These are phyloP conservation scores for Colletes latitarsis DNA, from an alignment of 1,140 invertebrate genomes.

Conservation along the genomic window DNA sequence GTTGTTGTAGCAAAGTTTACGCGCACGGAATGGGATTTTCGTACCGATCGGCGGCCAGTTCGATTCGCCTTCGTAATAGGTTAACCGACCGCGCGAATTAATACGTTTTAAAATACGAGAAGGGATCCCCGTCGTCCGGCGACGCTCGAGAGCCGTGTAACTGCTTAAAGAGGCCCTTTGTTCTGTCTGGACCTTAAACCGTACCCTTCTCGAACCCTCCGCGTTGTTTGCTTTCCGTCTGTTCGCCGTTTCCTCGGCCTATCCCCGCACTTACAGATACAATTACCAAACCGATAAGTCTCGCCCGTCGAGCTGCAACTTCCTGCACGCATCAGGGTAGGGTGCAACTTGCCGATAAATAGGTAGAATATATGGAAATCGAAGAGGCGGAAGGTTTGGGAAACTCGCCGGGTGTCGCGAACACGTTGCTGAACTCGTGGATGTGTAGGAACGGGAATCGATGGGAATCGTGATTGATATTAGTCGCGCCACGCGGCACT, in stretches of 20 bases:
- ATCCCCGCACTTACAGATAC: background rate
- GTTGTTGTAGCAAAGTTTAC: background rate
- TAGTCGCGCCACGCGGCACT: slow-evolving; percentile 76
- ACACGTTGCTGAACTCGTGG: background rate
- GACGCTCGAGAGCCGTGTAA: slow-evolving; percentile 10
- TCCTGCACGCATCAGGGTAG: no score
- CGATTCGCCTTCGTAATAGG: background rate
- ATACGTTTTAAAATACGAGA: background rate
- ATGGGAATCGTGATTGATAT: slow-evolving; percentile 79
- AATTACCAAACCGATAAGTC: slow-evolving; percentile 15
- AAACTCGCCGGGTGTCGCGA: no score
- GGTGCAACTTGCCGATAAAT: no score
- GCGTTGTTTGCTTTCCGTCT: slow-evolving; percentile 21
- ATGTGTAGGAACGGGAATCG: slow-evolving; percentile 32
- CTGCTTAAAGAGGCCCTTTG: slow-evolving; percentile 16
- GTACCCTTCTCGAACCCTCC: slow-evolving; percentile 8
- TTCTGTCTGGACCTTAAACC: slow-evolving; percentile 9
- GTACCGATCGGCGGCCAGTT: background rate
- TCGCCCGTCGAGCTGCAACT: background rate
- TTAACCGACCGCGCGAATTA: background rate
- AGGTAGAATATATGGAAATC: no score
- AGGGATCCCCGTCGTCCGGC: background rate
- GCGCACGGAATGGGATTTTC: background rate
- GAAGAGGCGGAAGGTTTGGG: no score
- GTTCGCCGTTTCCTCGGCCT: slow-evolving; percentile 14